Conservation (phyloP, 2,888 invertebrate genomes). For the Cephus sareptanus region DNA sequence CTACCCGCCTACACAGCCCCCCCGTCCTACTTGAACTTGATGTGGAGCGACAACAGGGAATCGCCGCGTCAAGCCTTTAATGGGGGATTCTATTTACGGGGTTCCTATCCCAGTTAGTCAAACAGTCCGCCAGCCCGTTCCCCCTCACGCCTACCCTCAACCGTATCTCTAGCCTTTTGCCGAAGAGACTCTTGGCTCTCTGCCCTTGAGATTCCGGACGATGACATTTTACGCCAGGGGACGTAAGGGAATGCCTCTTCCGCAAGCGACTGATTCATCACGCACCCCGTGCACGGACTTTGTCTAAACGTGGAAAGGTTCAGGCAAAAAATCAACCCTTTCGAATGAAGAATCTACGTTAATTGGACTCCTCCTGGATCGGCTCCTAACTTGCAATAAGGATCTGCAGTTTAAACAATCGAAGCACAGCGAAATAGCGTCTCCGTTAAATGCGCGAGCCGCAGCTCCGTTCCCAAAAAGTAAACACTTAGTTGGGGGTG, state of each 20-base stretch:
- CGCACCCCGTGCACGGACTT: too few relatives aligned
- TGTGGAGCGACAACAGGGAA: conserved; percentile 37
- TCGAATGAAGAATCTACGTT: too few relatives aligned
- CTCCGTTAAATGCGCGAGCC: too few relatives aligned
- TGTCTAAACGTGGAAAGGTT: too few relatives aligned
- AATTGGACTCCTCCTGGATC: too few relatives aligned
- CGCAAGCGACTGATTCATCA: too few relatives aligned
- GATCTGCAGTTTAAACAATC: too few relatives aligned
- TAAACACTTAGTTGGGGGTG: neutral
- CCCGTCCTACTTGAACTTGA: conserved; percentile 8
- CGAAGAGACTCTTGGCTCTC: conserved; percentile 1
- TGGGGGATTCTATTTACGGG: conserved; percentile 64
- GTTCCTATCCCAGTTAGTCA: conserved; percentile 59
- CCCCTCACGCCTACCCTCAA: conserved; percentile 11
- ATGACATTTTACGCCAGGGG: conserved; percentile 38
- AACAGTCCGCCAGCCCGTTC: conserved; percentile 45
- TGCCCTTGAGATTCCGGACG: conserved; percentile 41
- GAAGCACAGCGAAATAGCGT: too few relatives aligned
- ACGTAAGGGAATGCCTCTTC: conserved; percentile 20
- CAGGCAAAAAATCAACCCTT: too few relatives aligned
- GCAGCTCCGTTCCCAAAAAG: neutral
- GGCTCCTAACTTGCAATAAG: too few relatives aligned
- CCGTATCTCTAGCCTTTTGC: conserved; percentile 17
- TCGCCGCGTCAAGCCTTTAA: conserved; percentile 57
- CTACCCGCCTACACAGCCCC: too few relatives aligned